phyloP scores from a whole-genome alignment of 2,888 invertebrate species.

The Chrysolina haemoptera region DNA sequence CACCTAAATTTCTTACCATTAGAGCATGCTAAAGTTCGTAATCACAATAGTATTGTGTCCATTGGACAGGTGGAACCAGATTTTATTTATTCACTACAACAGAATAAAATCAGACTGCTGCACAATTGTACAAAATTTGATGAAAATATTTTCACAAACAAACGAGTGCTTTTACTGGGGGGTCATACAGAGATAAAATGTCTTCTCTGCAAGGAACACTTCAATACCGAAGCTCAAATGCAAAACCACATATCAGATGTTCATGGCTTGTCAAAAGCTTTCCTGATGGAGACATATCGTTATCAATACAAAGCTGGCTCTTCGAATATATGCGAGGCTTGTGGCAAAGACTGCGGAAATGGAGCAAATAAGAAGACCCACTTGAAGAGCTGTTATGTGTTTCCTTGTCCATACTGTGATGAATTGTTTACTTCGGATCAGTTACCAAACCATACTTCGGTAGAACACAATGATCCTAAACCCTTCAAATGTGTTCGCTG shows the following conservation, averaged over 20 bases:
- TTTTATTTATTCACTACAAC: background rate
- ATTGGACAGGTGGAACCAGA: background rate
- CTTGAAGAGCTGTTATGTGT: slow-evolving; percentile 1
- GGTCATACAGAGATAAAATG: slow-evolving; percentile 9
- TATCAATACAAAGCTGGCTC: slow-evolving; percentile 15
- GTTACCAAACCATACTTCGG: slow-evolving; percentile 7
- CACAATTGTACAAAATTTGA: slow-evolving; percentile 18
- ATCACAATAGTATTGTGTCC: slow-evolving; percentile 11
- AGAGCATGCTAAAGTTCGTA: background rate
- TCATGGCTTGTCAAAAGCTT: slow-evolving; percentile 15
- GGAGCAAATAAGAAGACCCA: background rate
- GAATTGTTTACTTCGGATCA: background rate
- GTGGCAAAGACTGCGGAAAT: background rate
- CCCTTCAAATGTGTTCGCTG: slow-evolving; percentile 22
- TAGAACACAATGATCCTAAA: background rate
- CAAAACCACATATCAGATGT: background rate
- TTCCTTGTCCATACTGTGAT: slow-evolving; percentile 21
- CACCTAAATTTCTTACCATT: slow-evolving; percentile 6
- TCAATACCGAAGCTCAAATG: slow-evolving; percentile 1
- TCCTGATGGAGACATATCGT: slow-evolving; percentile 1
- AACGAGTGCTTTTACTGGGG: slow-evolving; percentile 14
- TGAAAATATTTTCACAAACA: slow-evolving; percentile 11
- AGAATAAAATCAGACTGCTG: background rate
- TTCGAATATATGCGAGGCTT: slow-evolving; percentile 13
- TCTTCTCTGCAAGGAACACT: slow-evolving; percentile 12